phyloP scores from a whole-genome alignment of 1,140 invertebrate species.

The Drosophila athabasca region DNA sequence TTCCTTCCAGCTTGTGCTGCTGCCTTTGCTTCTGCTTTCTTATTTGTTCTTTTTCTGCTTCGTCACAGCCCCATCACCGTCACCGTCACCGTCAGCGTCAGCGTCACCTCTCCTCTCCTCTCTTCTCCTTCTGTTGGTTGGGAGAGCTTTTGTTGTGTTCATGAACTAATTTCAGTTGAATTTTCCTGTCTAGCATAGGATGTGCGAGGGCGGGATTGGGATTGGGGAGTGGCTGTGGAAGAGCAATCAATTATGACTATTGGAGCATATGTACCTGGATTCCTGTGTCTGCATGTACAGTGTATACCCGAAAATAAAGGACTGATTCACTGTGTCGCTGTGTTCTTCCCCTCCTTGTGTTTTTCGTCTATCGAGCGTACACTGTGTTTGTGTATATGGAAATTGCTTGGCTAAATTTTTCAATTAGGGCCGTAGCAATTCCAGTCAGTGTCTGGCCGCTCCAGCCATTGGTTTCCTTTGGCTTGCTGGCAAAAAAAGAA shows the following conservation, averaged over 20 bases:
- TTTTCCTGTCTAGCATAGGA: too few relatives aligned
- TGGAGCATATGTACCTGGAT: conserved; percentile 31
- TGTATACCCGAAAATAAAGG: too few relatives aligned
- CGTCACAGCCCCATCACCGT: conserved; percentile 4
- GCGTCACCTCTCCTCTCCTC: background rate
- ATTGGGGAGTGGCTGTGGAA: too few relatives aligned
- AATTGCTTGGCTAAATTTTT: conserved; percentile 39
- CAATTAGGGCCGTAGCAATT: conserved; percentile 43
- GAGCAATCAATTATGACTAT: conserved; percentile 41
- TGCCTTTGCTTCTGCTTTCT: conserved; percentile 1
- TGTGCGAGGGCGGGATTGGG: too few relatives aligned
- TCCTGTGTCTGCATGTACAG: too few relatives aligned
- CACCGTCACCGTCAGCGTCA: too few relatives aligned
- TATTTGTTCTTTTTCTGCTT: conserved; percentile 16
- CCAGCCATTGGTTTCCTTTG: conserved; percentile 5
- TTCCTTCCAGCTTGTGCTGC: conserved; percentile 56
- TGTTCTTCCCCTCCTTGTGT: too few relatives aligned
- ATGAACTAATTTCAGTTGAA: conserved; percentile 61
- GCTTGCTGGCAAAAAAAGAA: conserved; percentile 39
- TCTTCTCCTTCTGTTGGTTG: too few relatives aligned
- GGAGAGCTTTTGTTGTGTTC: conserved; percentile 32
- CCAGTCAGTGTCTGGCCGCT: conserved; percentile 4
- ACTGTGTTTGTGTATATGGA: background rate
- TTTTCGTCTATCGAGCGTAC: too few relatives aligned
- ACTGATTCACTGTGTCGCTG: too few relatives aligned